Conservation (phyloP, 2,888 invertebrate species). For the Mythimna albipuncta region DNA sequence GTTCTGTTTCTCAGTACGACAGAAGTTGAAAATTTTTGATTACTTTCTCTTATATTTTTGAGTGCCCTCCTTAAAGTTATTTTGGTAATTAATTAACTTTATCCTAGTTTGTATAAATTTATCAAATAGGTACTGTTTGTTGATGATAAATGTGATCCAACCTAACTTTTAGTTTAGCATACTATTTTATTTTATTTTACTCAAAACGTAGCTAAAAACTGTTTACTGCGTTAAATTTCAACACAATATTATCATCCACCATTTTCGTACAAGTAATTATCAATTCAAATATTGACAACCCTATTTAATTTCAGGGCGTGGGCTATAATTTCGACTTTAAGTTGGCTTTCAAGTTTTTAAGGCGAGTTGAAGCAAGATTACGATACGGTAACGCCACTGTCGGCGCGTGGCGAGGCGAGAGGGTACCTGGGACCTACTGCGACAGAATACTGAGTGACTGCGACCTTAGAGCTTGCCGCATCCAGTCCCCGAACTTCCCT, state of each 20-base stretch:
- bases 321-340: slow-evolving; percentile 96
- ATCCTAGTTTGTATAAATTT: neutral
- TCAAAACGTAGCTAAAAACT: neutral
- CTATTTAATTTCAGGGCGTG: slow-evolving; percentile 89
- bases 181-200: neutral
- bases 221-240: neutral
- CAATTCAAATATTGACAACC: slow-evolving; percentile 18
- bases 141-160: neutral
- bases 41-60: slow-evolving; percentile 39
- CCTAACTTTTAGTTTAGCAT: neutral
- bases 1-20: slow-evolving; percentile 49
- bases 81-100: slow-evolving; percentile 27
- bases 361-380: slow-evolving; percentile 93
- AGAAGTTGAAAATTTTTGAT: slow-evolving; percentile 43
- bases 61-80: slow-evolving; percentile 29
- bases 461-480: slow-evolving; percentile 93
- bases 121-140: neutral
- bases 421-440: slow-evolving; percentile 94
- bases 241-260: neutral
- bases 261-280: slow-evolving; percentile 3
- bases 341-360: slow-evolving; percentile 95
- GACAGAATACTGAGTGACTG: slow-evolving; percentile 95
- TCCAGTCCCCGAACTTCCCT: slow-evolving; percentile 97
- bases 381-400: slow-evolving; percentile 94
- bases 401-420: slow-evolving; percentile 94